Base-by-base conservation (phyloP, 2,888 invertebrate genomes). In the Cancer borealis region DNA sequence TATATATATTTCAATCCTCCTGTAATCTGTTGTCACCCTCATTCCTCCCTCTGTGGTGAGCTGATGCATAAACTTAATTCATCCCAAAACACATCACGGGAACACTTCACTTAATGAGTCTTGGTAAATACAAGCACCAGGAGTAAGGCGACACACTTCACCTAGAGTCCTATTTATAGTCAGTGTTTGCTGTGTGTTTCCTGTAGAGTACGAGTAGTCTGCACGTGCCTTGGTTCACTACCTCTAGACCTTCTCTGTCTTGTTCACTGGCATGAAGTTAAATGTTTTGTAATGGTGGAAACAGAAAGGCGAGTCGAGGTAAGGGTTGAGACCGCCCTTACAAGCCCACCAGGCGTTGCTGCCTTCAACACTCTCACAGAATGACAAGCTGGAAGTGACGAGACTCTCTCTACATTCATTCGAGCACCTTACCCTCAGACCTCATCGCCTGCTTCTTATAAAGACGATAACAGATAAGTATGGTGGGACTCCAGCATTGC, bases 171-270 rank as follows among this genome's bases (percentile, higher is more conserved):
- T 73, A 73, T 73, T 1, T 30, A 26, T 39, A 39, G 17, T 66
- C 21, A 66, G 12, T 39, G 84, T 84, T 17, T 84, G 14, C 84
- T 17, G 30, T 84, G 84, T 84, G 39, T 84, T 21, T 30, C 14
- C 39, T 39, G 14, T 84, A 8, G 73, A 39, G 39, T 84, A 12
- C n/a, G 54, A 14, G 39, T 84, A 84, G 39, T 39, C 10, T 84
- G 84, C 84, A 84, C 39, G 84, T 84, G 84, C 84, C 84, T 84
- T 84, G 39, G 39, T 84, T 84, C 30, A 84, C 14, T 84, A 14
- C 17, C 14, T 14, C 10, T 39, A 84, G 84, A 39, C 30, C 84
- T 26, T 84, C 14, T 79, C 6, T 84, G 2, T 84, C 39, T 14
- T 21, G 21, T 66, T 21, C 73, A 30, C 39, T 84, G 84, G 14